Conservation (phyloP, 2,797 vertebrate species). For the Coilia nasus region DNA sequence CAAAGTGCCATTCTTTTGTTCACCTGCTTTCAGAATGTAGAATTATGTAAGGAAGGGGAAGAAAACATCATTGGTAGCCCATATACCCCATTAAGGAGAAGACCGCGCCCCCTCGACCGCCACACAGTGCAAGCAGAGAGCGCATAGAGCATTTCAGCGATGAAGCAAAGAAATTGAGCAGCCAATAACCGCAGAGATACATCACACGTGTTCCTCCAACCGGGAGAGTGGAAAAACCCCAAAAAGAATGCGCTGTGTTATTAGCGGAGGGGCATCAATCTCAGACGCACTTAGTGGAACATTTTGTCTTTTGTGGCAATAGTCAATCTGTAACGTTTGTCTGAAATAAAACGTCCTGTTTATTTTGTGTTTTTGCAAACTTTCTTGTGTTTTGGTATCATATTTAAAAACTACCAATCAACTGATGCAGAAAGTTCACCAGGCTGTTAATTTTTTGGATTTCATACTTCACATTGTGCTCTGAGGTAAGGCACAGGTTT, state of each 20-base stretch:
- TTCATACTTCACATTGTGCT: not conserved
- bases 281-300: not conserved
- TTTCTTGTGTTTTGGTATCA: not conserved
- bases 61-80: not conserved
- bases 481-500: conserved; percentile 2
- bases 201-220: not conserved
- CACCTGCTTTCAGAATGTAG: not conserved
- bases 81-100: not conserved
- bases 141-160: not conserved
- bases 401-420: not conserved
- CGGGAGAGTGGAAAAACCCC: conserved; percentile 18
- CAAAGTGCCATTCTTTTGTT: not conserved
- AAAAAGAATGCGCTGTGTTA: conserved; percentile 16
- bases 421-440: not conserved
- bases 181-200: not conserved
- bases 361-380: not conserved
- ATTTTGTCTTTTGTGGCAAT: not conserved
- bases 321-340: not conserved
- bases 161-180: not conserved
- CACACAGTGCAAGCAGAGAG: not conserved
- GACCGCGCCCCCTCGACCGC: conserved; percentile 20
- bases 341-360: not conserved
- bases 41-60: not conserved
- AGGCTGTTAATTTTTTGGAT: not conserved
- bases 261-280: not conserved